Percentiles rank a stretch among this genome's conserved stretches.
phyloP scores from a whole-genome alignment of 1,140 invertebrate genomes.

The Phthorimaea operculella region DNA sequence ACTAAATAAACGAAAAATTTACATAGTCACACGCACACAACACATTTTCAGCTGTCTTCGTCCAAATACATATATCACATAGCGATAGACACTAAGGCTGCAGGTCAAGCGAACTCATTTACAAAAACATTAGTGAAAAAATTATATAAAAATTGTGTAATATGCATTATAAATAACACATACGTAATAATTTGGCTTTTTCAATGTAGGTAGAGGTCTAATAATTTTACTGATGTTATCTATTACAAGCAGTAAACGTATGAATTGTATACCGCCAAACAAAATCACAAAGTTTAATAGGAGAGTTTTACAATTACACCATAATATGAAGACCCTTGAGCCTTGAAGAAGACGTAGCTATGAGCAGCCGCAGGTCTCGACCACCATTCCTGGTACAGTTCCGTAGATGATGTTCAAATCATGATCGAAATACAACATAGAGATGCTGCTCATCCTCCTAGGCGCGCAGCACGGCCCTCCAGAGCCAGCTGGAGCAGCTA shows the following conservation, averaged over 20 bases:
- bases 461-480: slow-evolving; percentile 91
- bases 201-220: too few relatives aligned
- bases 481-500: slow-evolving; percentile 75
- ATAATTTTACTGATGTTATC: too few relatives aligned
- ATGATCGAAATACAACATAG: slow-evolving; percentile 93
- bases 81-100: slow-evolving; percentile 35
- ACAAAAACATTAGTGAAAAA: not conserved
- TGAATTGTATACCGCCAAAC: not conserved
- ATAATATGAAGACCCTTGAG: not conserved
- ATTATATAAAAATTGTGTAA: not conserved
- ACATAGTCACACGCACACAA: slow-evolving; percentile 47
- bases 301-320: not conserved
- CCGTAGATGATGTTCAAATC: slow-evolving; percentile 90
- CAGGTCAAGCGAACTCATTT: slow-evolving; percentile 13
- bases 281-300: not conserved
- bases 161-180: too few relatives aligned
- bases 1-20: slow-evolving; percentile 20
- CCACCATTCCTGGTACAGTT: slow-evolving; percentile 91
- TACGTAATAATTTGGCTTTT: too few relatives aligned
- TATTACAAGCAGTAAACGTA: too few relatives aligned
- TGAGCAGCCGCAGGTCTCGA: slow-evolving; percentile 91
- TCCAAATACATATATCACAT: slow-evolving; percentile 55
- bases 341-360: slow-evolving; percentile 63
- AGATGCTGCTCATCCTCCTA: slow-evolving; percentile 87
- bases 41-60: slow-evolving; percentile 57